These are phyloP conservation scores for Muscina levida DNA, from an alignment of 2,888 invertebrate genomes.

Conservation along the genomic window DNA sequence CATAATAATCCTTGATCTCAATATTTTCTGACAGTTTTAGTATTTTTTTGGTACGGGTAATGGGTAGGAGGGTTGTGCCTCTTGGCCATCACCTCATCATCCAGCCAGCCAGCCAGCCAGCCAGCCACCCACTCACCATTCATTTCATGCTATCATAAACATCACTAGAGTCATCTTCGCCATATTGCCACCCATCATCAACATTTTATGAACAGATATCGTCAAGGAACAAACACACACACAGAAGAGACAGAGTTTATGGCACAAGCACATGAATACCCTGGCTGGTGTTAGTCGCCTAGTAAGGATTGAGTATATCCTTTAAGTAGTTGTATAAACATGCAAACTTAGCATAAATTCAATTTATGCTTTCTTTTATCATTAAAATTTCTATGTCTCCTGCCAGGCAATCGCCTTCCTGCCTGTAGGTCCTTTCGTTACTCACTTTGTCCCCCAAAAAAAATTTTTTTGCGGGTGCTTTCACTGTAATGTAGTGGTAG, in stretches of 20 bases:
- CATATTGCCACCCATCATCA: neutral
- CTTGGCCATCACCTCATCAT: conserved; percentile 45
- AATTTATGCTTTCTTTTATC: conserved; percentile 64
- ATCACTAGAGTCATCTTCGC: neutral
- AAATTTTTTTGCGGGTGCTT: conserved; percentile 9
- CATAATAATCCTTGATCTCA: conserved; percentile 62
- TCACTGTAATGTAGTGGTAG: conserved; percentile 25
- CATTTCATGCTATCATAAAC: conserved; percentile 1
- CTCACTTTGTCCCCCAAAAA: neutral
- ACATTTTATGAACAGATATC: neutral
- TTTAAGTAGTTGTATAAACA: conserved; percentile 60
- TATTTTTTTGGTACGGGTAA: conserved; percentile 22
- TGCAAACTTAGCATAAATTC: conserved; percentile 65
- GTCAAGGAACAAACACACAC: no score
- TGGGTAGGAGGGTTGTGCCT: neutral
- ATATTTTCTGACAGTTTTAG: conserved; percentile 35
- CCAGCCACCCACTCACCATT: neutral
- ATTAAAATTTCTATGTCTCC: conserved; percentile 52
- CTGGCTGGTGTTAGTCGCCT: neutral
- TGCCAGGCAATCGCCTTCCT: neutral
- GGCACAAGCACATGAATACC: conserved; percentile 9
- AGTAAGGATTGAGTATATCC: conserved; percentile 34
- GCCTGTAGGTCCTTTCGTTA: neutral
- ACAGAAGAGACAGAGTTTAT: conserved; percentile 15
- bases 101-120: no score